Evolutionary conservation across 2,888 invertebrate genomes (phyloP).

Genomic region (Timandra comae): DNA sequence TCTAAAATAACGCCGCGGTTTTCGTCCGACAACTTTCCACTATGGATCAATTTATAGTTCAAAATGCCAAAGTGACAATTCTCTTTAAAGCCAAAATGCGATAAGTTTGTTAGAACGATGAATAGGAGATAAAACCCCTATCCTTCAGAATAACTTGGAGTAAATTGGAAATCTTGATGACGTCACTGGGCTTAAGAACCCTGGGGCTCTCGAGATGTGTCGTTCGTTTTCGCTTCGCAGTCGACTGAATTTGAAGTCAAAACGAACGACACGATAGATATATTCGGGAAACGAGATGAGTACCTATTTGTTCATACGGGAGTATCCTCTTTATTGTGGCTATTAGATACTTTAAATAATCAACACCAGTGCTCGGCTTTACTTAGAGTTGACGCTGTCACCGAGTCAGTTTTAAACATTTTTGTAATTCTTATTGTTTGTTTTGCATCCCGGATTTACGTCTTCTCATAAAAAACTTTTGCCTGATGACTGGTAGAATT

Average conservation of each 20-base stretch:
- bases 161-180: conserved; percentile 41
- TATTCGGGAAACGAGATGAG: too few species aligned
- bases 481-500: too few species aligned
- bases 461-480: too few species aligned
- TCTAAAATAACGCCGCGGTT: not conserved
- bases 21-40: not conserved
- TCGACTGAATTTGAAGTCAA: conserved; percentile 26
- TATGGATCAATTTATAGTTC: conserved; percentile 4
- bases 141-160: conserved; percentile 31
- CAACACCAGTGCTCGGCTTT: too few species aligned
- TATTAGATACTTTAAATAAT: too few species aligned
- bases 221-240: conserved; percentile 26
- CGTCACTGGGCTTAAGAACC: conserved; percentile 31
- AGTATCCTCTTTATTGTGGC: too few species aligned
- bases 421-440: too few species aligned
- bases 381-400: too few species aligned
- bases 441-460: too few species aligned
- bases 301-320: too few species aligned
- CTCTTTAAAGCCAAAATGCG: conserved; percentile 23
- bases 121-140: conserved; percentile 35
- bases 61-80: conserved; percentile 15
- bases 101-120: conserved; percentile 32
- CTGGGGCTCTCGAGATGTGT: conserved; percentile 26
- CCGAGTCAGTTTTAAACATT: too few species aligned
- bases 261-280: conserved; percentile 13